These are phyloP conservation scores for Varanus salvator DNA, from an alignment of 2,113 vertebrate species.

Conservation along the genomic window DNA sequence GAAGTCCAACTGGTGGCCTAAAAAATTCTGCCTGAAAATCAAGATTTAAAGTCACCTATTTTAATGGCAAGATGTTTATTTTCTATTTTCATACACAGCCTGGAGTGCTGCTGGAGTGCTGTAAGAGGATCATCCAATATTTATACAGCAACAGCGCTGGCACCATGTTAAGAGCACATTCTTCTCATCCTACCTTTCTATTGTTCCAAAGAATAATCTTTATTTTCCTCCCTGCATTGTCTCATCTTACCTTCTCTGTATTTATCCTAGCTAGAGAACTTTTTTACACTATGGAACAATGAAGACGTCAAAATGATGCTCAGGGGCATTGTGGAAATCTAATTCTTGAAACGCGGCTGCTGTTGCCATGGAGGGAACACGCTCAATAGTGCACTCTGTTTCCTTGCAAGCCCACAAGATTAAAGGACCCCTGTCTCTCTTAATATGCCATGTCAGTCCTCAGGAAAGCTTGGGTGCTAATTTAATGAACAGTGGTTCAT, in stretches of 20 bases:
- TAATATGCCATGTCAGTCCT: slow-evolving; percentile 27
- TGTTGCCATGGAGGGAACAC: slow-evolving; percentile 83
- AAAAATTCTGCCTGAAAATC: slow-evolving; percentile 31
- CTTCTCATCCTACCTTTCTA: slow-evolving; percentile 61
- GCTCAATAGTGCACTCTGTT: slow-evolving; percentile 65
- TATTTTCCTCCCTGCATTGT: not conserved
- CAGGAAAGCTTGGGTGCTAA: not conserved
- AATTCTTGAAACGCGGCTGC: slow-evolving; percentile 74
- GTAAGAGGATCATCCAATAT: slow-evolving; percentile 68
- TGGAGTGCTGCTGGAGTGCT: slow-evolving; percentile 51
- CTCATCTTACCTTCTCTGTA: slow-evolving; percentile 19
- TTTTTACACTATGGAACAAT: slow-evolving; percentile 67
- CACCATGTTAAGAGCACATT: slow-evolving; percentile 51
- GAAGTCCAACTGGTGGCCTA: slow-evolving; percentile 40
- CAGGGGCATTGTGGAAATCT: slow-evolving; percentile 78
- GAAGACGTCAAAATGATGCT: slow-evolving; percentile 80
- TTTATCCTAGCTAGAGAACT: not conserved
- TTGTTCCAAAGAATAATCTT: slow-evolving; percentile 55
- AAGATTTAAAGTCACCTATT: slow-evolving; percentile 30
- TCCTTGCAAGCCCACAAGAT: slow-evolving; percentile 63
- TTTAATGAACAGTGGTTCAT: not conserved
- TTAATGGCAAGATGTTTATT: slow-evolving; percentile 60
- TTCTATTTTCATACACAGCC: slow-evolving; percentile 56
- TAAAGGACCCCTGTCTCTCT: slow-evolving; percentile 28
- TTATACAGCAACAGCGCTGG: slow-evolving; percentile 57